Base-by-base conservation (phyloP, 2,888 invertebrate species). In the Suillia variegata region DNA sequence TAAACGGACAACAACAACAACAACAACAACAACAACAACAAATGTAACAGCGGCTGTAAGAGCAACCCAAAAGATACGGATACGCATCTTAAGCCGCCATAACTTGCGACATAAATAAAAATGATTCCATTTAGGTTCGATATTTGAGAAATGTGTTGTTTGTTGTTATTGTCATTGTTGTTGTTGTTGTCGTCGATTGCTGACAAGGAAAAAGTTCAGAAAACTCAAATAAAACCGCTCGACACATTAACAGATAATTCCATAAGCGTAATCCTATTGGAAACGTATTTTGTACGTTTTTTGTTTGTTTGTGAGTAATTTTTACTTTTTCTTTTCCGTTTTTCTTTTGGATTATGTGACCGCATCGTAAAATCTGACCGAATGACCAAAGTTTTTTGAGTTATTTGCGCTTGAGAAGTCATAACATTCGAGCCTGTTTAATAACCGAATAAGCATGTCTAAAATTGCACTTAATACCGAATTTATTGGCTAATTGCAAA, bases 1-100 rank as follows among this genome's bases (percentile, higher is more conserved):
- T 2, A 33, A 42, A 26, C 8, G 21, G 17, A 22, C 2, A n/a
- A 13, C 49, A 1, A 42, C 8, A 22, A 2, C 66, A 62, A 62
- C 6, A 5, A n/a, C n/a, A n/a, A n/a, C n/a, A n/a, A n/a, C n/a
- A n/a, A n/a, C n/a, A n/a, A n/a, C n/a, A n/a, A n/a, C 31, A 31
- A 31, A 12, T 12, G 6, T 8, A 31, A 12, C 31, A 5, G 12
- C 31, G 4, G 38, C 38, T n/a, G 10, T 4, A 13, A n/a, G 12
- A 13, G 38, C 38, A 38, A 38, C 4, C 38, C 38, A 38, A 38
- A 4, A n/a, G 13, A 38, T 38, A n/a, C 10, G 38, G 13, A 38
- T 38, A n/a, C 10, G 38, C 38, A 38, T 38, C 38, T 38, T 38
- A 38, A 38, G 38, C 38, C 38, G 38, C 38, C 38, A 38, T 38